Evolutionary conservation across 1,140 invertebrate species (phyloP).

Genomic region (Asobara japonica): DNA sequence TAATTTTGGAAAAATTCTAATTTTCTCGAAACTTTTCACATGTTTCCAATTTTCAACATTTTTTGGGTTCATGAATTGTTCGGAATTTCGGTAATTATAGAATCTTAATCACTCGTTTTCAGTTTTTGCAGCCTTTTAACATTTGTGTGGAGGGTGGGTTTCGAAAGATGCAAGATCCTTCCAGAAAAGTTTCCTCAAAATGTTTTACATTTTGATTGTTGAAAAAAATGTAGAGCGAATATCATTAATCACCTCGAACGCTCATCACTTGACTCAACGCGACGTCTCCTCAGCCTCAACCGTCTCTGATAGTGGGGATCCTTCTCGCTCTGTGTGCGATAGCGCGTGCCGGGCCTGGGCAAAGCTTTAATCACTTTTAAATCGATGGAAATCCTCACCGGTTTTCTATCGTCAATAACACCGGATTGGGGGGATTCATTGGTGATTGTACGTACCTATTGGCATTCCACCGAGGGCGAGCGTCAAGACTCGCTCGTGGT

Average conservation of each 20-base stretch:
- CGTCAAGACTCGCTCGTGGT: conserved; percentile 44
- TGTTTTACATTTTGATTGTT: too few relatives aligned
- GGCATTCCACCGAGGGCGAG: conserved; percentile 59
- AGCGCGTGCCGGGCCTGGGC: conserved; percentile 73
- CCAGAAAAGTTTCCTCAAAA: too few relatives aligned
- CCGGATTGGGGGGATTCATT: background rate
- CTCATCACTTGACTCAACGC: conserved; percentile 57
- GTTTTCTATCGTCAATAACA: background rate
- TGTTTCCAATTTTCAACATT: too few relatives aligned
- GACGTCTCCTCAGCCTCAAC: conserved; percentile 67
- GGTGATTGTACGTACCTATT: conserved; percentile 50
- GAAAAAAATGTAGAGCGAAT: background rate
- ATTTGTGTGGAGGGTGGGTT: too few relatives aligned
- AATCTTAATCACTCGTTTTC: too few relatives aligned
- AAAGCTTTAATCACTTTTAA: conserved; percentile 45
- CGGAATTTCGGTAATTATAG: too few relatives aligned
- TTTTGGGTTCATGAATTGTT: too few relatives aligned
- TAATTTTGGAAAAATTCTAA: too few relatives aligned
- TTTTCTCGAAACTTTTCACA: too few relatives aligned
- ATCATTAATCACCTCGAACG: conserved; percentile 52
- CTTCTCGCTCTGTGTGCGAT: conserved; percentile 81
- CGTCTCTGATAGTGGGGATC: conserved; percentile 77
- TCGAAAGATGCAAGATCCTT: too few relatives aligned
- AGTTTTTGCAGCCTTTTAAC: too few relatives aligned
- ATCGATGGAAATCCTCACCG: conserved; percentile 17